Evolutionary conservation across 2,113 vertebrate genomes (phyloP), one percentile per base, ranked within the genome.

Genomic region (Charadrius vociferus): DNA sequence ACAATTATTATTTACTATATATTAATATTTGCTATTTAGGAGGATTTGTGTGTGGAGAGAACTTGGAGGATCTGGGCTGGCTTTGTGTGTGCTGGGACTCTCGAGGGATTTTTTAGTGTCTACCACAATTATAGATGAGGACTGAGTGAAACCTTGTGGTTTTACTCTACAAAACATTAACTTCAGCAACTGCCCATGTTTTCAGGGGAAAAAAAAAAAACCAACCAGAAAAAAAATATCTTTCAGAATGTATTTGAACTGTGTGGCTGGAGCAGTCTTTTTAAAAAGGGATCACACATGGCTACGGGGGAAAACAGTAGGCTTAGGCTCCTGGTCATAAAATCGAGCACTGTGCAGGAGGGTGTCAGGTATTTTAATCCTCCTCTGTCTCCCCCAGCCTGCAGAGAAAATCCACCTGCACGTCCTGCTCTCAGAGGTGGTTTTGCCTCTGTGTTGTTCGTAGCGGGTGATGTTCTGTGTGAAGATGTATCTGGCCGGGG

Each of bases 101-200:
- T 89, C 2, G 0, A 87, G 77, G 91, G 68, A 92, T 93, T 94
- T 95, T 90, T 86, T 82, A 79, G 79, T 86, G 88, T 92, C 90
- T 92, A 56, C 96, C 94, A 95, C 86, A 93, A 93, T 95, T 95
- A 96, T 18, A 87, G 80, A 68, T 81, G 83, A 95, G 32, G 82
- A 95, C 89, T 88, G 72, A 96, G 84, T 34, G 75, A 95, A 97
- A 95, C 49, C 34, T 79, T 95, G 94, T 79, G 93, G 89, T 88
- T 96, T 96, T 88, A 66, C 81, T 71, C 77, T 63, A 90, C 80
- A 73, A 87, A 96, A 84, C 68, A 75, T 71, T 65, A 37, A 82
- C 41, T 82, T 81, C 58, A 86, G 65, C 23, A 20, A 77, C 45
- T 73, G 75, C 77, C 55, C 49, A 16, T 53, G 36, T 59, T 93